phyloP scores from a whole-genome alignment of 1,140 invertebrate species.

The Pseudomyrmex sp. region DNA sequence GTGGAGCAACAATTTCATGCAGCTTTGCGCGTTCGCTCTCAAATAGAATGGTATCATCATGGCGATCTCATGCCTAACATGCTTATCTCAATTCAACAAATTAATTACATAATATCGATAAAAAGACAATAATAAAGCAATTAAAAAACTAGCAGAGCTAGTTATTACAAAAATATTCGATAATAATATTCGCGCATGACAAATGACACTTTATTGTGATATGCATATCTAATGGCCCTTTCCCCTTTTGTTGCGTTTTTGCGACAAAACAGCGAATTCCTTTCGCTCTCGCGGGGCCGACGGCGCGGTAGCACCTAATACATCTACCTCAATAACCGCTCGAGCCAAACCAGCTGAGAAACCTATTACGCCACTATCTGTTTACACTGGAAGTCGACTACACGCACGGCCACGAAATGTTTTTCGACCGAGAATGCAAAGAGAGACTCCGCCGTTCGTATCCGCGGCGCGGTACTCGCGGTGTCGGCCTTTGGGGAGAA shows the following conservation, averaged over 20 bases:
- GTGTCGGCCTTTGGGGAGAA: conserved; percentile 61
- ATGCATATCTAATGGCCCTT: conserved; percentile 81
- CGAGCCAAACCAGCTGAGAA: conserved; percentile 81
- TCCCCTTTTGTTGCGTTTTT: conserved; percentile 79
- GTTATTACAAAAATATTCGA: background rate
- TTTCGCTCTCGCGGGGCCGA: conserved; percentile 79
- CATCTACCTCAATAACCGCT: conserved; percentile 82
- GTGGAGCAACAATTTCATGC: conserved; percentile 6
- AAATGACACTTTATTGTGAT: conserved; percentile 15
- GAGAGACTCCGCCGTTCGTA: conserved; percentile 36
- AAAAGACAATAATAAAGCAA: no score
- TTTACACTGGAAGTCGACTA: conserved; percentile 82
- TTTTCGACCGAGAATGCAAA: conserved; percentile 67
- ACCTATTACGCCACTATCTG: conserved; percentile 81
- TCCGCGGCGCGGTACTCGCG: conserved; percentile 9
- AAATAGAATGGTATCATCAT: background rate
- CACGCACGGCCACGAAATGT: conserved; percentile 72
- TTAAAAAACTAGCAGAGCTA: no score
- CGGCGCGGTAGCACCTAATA: conserved; percentile 70
- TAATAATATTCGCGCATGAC: no score
- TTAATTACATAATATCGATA: no score
- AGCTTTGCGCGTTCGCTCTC: background rate
- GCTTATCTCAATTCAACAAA: no score
- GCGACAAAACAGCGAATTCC: conserved; percentile 83
- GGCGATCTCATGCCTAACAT: background rate